Conservation (phyloP, 2,113 vertebrate species). For the Puma concolor region DNA sequence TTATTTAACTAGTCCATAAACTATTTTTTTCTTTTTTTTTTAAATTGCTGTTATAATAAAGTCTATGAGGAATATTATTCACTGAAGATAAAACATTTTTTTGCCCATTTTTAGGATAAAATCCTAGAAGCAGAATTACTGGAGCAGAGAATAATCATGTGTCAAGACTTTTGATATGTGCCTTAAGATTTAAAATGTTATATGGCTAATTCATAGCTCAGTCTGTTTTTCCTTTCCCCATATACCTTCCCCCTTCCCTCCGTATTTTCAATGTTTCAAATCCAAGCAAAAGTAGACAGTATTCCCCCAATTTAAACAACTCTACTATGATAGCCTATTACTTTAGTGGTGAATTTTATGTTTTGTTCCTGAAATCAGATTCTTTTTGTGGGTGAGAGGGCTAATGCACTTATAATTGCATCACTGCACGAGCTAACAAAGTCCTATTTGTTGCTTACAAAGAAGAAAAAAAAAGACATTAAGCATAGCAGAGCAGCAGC, state of each 20-base stretch:
- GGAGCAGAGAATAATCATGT: not conserved
- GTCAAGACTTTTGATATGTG: not conserved
- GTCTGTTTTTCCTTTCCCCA: not conserved
- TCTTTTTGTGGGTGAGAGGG: not conserved
- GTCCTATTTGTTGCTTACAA: slow-evolving; percentile 53
- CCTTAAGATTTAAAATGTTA: not conserved
- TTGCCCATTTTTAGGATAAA: not conserved
- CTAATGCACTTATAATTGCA: slow-evolving; percentile 7
- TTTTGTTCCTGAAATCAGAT: slow-evolving; percentile 40
- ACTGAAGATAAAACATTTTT: not conserved
- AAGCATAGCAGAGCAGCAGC: not conserved
- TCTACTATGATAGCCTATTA: not conserved
- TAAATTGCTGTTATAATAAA: not conserved
- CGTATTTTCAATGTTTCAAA: slow-evolving; percentile 18
- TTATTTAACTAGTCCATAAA: not conserved
- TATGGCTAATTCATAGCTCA: not conserved
- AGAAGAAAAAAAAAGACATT: not conserved
- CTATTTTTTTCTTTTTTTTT: not conserved
- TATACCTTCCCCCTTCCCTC: not conserved
- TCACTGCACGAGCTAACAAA: not conserved
- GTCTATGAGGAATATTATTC: not conserved
- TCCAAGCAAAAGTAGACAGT: not conserved
- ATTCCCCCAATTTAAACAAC: not conserved
- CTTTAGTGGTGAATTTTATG: not conserved
- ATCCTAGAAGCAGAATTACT: not conserved